Conservation (phyloP, 2,797 vertebrate genomes). For the Hyperoplus immaculatus region DNA sequence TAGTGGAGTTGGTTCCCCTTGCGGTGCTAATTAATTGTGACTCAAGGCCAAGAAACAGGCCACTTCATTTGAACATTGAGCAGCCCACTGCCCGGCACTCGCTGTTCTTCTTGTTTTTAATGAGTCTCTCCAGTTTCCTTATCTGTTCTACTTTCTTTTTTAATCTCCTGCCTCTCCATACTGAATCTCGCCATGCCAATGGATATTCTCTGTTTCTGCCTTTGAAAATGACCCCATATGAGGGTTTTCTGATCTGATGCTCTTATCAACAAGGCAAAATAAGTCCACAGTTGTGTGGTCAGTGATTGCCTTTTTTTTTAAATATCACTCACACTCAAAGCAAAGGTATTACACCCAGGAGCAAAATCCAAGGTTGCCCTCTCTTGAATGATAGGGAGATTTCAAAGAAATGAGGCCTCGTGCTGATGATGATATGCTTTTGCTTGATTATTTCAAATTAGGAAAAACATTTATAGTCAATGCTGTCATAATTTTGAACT, state of each 20-base stretch:
- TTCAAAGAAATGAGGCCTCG: neutral
- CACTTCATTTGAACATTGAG: constrained; percentile 60
- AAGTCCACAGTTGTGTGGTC: constrained; percentile 3
- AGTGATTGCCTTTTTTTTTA: constrained; percentile 30
- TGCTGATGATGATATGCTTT: constrained; percentile 17
- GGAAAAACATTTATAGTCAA: constrained; percentile 26
- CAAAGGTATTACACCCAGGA: constrained; percentile 14
- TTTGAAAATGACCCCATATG: constrained; percentile 37
- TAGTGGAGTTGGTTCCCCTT: constrained; percentile 47
- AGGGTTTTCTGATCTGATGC: constrained; percentile 32
- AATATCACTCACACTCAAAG: constrained; percentile 5
- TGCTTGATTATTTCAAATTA: constrained; percentile 19
- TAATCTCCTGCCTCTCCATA: constrained; percentile 17
- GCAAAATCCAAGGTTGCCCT: constrained; percentile 25
- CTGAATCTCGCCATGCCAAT: constrained; percentile 34
- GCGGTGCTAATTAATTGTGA: constrained; percentile 71
- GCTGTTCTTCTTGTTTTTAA: constrained; percentile 67
- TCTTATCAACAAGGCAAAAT: constrained; percentile 31
- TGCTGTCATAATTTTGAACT: constrained; percentile 1
- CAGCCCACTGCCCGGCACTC: constrained; percentile 58
- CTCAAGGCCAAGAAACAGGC: constrained; percentile 68
- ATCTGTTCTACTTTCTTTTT: constrained; percentile 38
- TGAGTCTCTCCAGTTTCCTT: constrained; percentile 58
- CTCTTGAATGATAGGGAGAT: constrained; percentile 28
- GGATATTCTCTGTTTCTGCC: constrained; percentile 21